Percentiles rank a stretch among this genome's conserved stretches.
Evolutionary conservation across 35 echinoderm and acorn worm species (phyloP).

Genomic region (Ptychodera flava): DNA sequence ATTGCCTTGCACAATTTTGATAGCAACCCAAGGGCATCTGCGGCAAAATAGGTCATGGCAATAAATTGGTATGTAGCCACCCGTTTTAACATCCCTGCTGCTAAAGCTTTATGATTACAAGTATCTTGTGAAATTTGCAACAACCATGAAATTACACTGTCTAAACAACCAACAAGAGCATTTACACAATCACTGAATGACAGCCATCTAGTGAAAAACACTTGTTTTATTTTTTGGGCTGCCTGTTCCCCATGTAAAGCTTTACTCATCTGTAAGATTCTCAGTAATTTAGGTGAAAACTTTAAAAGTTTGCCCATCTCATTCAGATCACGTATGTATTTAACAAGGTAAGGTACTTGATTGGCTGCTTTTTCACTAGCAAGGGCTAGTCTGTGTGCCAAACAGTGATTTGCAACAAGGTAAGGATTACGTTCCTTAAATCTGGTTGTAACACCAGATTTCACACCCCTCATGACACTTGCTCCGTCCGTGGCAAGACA

Average conservation of each 20-base stretch:
- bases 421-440: slow-evolving; percentile 5
- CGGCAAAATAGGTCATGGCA: too few relatives aligned
- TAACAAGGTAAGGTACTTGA: slow-evolving; percentile 1
- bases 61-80: too few relatives aligned
- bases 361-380: slow-evolving; percentile 13
- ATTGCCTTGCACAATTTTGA: too few relatives aligned
- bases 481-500: slow-evolving; percentile 2
- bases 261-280: not conserved
- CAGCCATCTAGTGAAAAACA: not conserved
- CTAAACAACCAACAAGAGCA: too few relatives aligned
- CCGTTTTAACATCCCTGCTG: too few relatives aligned
- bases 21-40: too few relatives aligned
- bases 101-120: too few relatives aligned
- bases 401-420: not conserved
- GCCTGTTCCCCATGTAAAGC: not conserved
- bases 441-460: not conserved
- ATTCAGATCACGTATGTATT: not conserved
- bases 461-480: not conserved
- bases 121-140: too few relatives aligned
- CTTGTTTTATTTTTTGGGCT: not conserved
- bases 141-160: too few relatives aligned
- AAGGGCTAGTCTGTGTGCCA: not conserved
- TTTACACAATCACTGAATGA: slow-evolving; percentile 4
- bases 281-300: not conserved
- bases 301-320: not conserved